A percentile compares a stretch with the other conserved stretches of the same genome.
These are phyloP conservation scores for Hydrozoanthus tunicans DNA, from an alignment of 64 coral and sea anemone species.

Conservation along the genomic window DNA sequence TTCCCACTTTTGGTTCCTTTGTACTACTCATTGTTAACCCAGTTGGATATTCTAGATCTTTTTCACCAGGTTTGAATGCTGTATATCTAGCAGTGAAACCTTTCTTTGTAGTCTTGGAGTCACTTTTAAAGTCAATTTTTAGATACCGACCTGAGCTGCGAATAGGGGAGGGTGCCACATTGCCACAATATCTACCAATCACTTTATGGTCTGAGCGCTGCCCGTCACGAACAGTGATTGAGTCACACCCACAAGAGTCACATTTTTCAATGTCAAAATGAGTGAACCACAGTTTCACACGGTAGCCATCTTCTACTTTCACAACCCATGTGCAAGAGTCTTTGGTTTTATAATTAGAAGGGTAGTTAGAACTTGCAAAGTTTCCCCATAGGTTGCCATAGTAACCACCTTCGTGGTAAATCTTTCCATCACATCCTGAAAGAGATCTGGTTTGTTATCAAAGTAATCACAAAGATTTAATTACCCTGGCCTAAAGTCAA, in stretches of 20 bases:
- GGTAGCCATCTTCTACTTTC: constrained; percentile 24
- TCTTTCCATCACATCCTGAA: constrained; percentile 51
- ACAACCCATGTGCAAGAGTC: constrained; percentile 51
- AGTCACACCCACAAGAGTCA: constrained; percentile 16
- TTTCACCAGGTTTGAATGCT: constrained; percentile 3
- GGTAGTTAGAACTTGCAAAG: constrained; percentile 45
- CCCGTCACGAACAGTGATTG: background rate
- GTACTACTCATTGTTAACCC: background rate
- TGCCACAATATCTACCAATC: constrained; percentile 40
- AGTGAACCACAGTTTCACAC: constrained; percentile 25
- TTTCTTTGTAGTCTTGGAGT: constrained; percentile 7
- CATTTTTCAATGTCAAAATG: constrained; percentile 22
- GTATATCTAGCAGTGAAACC: constrained; percentile 16
- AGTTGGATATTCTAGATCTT: background rate
- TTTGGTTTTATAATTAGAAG: constrained; percentile 47
- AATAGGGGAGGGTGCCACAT: background rate
- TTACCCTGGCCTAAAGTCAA: background rate
- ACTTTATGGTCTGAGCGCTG: background rate
- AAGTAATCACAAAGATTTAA: background rate
- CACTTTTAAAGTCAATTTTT: constrained; percentile 13
- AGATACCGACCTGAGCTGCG: constrained; percentile 20
- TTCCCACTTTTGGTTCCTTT: background rate
- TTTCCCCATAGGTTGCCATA: constrained; percentile 33
- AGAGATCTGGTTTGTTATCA: background rate
- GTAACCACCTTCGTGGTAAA: constrained; percentile 3